These are phyloP conservation scores for Coremacera marginata DNA, from an alignment of 2,888 invertebrate species.

Conservation along the genomic window DNA sequence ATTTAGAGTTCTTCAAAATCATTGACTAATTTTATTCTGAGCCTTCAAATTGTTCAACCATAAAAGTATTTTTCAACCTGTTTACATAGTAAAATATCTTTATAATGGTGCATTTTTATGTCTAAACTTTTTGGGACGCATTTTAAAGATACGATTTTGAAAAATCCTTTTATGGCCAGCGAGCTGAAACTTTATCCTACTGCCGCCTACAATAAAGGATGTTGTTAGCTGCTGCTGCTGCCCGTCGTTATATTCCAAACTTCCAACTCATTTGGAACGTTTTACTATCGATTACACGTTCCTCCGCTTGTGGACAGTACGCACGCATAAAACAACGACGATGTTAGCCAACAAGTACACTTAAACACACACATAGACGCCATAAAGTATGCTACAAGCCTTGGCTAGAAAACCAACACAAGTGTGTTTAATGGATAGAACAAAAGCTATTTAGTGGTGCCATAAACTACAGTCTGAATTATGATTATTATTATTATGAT, in stretches of 20 bases:
- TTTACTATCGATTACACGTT: slow-evolving; percentile 28
- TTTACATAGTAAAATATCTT: background rate
- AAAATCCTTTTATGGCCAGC: slow-evolving; percentile 6
- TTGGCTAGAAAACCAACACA: slow-evolving; percentile 47
- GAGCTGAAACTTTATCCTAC: background rate
- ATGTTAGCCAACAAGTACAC: slow-evolving; percentile 12
- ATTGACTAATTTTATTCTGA: too few relatives aligned
- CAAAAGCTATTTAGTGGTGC: slow-evolving; percentile 54
- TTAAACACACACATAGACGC: background rate
- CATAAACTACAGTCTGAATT: slow-evolving; percentile 60
- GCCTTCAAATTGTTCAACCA: too few relatives aligned
- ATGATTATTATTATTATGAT: slow-evolving; percentile 61
- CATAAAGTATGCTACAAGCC: background rate
- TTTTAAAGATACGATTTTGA: background rate
- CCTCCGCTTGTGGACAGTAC: background rate
- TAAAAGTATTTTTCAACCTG: too few relatives aligned
- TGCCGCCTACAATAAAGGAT: slow-evolving; percentile 6
- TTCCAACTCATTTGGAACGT: slow-evolving; percentile 12
- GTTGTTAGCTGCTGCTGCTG: background rate
- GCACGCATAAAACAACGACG: slow-evolving; percentile 1
- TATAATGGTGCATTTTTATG: background rate
- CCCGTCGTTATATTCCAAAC: background rate
- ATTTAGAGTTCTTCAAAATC: too few relatives aligned
- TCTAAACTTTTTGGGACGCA: background rate
- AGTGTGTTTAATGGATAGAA: slow-evolving; percentile 62